Percentiles rank a stretch among this genome's conserved stretches.
phyloP scores from a whole-genome alignment of 1,140 invertebrate genomes.

The Leptestheria dahalacensis region DNA sequence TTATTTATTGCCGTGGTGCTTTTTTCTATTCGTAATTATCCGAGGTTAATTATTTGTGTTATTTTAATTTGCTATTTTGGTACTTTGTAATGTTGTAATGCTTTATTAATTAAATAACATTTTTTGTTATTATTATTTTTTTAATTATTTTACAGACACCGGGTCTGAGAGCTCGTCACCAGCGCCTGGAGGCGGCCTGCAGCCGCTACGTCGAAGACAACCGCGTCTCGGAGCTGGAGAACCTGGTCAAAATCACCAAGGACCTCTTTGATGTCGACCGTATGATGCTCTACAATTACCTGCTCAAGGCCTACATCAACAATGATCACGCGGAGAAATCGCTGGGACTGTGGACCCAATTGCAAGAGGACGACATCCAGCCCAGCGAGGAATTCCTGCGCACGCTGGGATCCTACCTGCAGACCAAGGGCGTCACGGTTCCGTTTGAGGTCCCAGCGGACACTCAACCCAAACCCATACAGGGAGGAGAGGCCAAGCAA shows the following conservation, averaged over 20 bases:
- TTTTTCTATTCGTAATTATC: too few species aligned
- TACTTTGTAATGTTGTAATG: too few species aligned
- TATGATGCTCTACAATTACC: conserved; percentile 51
- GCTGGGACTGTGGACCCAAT: conserved; percentile 52
- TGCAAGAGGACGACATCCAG: conserved; percentile 62
- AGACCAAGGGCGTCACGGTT: conserved; percentile 41
- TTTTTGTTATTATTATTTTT: background rate
- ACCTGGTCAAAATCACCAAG: conserved; percentile 52
- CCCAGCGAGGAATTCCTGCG: conserved; percentile 49
- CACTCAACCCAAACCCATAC: background rate
- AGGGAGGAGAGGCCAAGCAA: background rate
- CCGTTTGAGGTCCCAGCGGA: conserved; percentile 51
- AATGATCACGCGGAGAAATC: conserved; percentile 49
- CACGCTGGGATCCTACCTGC: conserved; percentile 45
- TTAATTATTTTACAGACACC: conserved; percentile 35
- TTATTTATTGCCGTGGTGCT: too few species aligned
- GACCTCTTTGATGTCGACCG: conserved; percentile 56
- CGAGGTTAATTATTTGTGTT: background rate
- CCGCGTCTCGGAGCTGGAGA: conserved; percentile 48
- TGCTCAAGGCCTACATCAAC: conserved; percentile 46
- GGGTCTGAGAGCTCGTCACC: conserved; percentile 41
- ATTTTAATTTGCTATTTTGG: too few species aligned
- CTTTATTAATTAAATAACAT: too few species aligned
- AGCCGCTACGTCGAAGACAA: conserved; percentile 42
- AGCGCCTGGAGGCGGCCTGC: conserved; percentile 39